Base-by-base conservation (phyloP, 1,140 invertebrate genomes). In the Oedothorax gibbosus region DNA sequence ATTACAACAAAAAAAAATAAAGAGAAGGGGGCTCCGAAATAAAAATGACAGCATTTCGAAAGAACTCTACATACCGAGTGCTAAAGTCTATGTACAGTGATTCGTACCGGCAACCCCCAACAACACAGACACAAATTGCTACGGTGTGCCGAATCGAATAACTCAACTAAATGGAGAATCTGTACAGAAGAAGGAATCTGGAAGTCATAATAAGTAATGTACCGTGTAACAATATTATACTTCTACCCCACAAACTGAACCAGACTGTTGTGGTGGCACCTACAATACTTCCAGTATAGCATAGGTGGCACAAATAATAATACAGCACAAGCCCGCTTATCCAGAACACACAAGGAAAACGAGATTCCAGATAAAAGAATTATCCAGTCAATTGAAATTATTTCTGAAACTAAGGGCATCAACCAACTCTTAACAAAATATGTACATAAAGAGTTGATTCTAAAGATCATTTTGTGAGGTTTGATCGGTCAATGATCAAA, bases 21-120 rank as follows among this genome's bases (percentile, higher is more conserved):
- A 85, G 78, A 77, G 71, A 69, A 77, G 71, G 77, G 83, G 83
- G 83, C 60, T 81, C 78, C 21, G 75, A 85, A 85, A 85, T 69
- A 71, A 85, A 85, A 69, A 78, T 77, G 83, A 85, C 65, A 85
- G 75, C 83, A 71, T 77, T 85, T 77, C 49, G 65, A 85, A 85
- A 78, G 60, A 85, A 85, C 64, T 84, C 81, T 85, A 85, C 83
- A 78, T 85, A 85, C 66, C 69, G 60, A 84, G 81, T 85, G 83
- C 83, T 85, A 85, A 35, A 35, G 73, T 85, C 83, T 85, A 85
- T 85, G 71, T 85, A 85, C 83, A 85, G 83, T 85, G 83, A 77
- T 71, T 14, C 71, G n/a, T 35, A 12, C 72, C 35, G 60, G 54
- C 51, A 60, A 21, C 66, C 20, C 50, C 10, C 68, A 73, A 57